phyloP scores from a whole-genome alignment of 2,113 vertebrate species.

The Limanda limanda region DNA sequence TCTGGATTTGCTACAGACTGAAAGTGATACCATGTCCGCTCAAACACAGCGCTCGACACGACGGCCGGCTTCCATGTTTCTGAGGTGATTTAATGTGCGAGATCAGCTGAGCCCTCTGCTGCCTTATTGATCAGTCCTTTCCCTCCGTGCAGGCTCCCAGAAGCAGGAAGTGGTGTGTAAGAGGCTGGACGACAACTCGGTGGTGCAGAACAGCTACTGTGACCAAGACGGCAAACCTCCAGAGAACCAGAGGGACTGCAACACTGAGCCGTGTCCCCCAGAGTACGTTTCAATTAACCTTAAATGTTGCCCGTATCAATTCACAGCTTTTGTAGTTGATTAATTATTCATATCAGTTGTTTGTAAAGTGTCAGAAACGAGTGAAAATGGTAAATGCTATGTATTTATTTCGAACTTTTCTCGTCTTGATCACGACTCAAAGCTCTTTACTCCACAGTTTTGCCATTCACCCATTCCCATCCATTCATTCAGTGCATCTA shows the following conservation, averaged over 20 bases:
- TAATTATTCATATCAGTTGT: background rate
- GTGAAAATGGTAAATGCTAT: no score
- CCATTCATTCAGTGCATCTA: no score
- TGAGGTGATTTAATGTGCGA: slow-evolving; percentile 15
- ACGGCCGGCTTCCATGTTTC: slow-evolving; percentile 26
- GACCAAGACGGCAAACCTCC: slow-evolving; percentile 93
- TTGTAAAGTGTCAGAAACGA: background rate
- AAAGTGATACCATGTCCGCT: slow-evolving; percentile 64
- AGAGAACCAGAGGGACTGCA: slow-evolving; percentile 95
- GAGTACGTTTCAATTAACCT: slow-evolving; percentile 87
- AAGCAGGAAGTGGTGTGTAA: slow-evolving; percentile 96
- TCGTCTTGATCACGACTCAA: no score
- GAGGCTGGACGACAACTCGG: slow-evolving; percentile 93
- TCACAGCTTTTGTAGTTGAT: background rate
- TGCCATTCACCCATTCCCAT: no score
- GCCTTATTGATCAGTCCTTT: slow-evolving; percentile 36
- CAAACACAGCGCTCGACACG: slow-evolving; percentile 46
- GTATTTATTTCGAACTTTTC: no score
- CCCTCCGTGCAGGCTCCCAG: slow-evolving; percentile 86
- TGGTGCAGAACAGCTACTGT: slow-evolving; percentile 97
- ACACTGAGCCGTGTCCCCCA: slow-evolving; percentile 96
- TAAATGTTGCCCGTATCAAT: background rate
- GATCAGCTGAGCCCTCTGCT: slow-evolving; percentile 31
- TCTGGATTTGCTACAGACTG: slow-evolving; percentile 74
- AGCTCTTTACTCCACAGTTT: no score